phyloP scores from a whole-genome alignment of 1,140 invertebrate species.

The Micrasema longulum region DNA sequence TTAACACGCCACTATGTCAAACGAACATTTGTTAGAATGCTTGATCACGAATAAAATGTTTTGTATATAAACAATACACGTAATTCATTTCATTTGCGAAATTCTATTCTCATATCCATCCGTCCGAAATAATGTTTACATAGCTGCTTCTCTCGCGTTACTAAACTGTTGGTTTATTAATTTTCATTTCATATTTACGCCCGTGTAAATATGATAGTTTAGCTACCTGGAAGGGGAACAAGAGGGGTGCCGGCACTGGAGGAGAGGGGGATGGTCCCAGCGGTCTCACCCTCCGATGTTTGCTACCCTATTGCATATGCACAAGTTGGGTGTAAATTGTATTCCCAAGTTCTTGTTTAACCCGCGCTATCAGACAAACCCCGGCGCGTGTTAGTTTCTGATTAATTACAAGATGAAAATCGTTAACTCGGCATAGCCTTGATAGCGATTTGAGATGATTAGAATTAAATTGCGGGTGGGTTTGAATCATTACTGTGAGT shows the following conservation, averaged over 20 bases:
- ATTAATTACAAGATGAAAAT: slow-evolving; percentile 42
- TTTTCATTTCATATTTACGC: slow-evolving; percentile 34
- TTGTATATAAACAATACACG: too few relatives aligned
- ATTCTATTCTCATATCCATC: too few relatives aligned
- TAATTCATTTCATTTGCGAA: too few relatives aligned
- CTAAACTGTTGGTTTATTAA: slow-evolving; percentile 30
- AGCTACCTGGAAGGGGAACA: slow-evolving; percentile 15
- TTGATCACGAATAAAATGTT: too few relatives aligned
- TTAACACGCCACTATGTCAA: too few relatives aligned
- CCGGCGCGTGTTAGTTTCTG: slow-evolving; percentile 34
- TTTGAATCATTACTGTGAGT: too few relatives aligned
- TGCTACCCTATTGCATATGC: slow-evolving; percentile 42
- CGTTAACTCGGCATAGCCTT: slow-evolving; percentile 20
- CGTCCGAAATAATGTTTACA: slow-evolving; percentile 1
- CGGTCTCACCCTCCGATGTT: slow-evolving; percentile 15
- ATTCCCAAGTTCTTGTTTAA: slow-evolving; percentile 39
- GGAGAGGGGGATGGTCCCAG: slow-evolving; percentile 8
- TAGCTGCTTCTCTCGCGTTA: slow-evolving; percentile 7
- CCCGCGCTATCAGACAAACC: slow-evolving; percentile 18
- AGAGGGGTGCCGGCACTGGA: too few relatives aligned
- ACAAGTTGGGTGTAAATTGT: slow-evolving; percentile 45
- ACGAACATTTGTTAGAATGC: too few relatives aligned
- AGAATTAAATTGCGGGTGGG: slow-evolving; percentile 24
- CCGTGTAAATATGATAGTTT: slow-evolving; percentile 35
- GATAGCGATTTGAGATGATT: slow-evolving; percentile 14